phyloP scores from a whole-genome alignment of 1,140 invertebrate genomes.

The Telenomus remus region DNA sequence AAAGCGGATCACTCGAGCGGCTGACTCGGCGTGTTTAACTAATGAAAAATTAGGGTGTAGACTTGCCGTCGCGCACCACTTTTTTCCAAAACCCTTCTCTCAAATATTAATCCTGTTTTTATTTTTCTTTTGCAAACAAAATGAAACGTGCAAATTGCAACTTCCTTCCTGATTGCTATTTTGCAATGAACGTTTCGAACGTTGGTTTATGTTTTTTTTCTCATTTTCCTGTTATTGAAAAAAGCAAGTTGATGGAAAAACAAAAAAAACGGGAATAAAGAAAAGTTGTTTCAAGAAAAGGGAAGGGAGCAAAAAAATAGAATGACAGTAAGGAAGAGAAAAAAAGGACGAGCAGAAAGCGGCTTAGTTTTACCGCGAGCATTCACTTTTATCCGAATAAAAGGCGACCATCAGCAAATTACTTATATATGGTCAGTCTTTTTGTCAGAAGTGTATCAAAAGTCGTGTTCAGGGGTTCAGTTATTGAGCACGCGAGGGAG shows the following conservation, averaged over 20 bases:
- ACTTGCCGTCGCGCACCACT: conserved; percentile 11
- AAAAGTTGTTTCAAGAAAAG: conserved; percentile 10
- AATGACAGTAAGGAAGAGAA: conserved; percentile 15
- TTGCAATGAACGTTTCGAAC: too few species aligned
- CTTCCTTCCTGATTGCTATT: background rate
- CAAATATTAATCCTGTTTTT: conserved; percentile 37
- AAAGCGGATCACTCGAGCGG: conserved; percentile 47
- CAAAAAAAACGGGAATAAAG: background rate
- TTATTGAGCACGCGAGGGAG: conserved; percentile 41
- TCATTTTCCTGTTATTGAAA: too few species aligned
- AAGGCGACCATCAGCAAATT: conserved; percentile 56
- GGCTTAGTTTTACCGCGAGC: conserved; percentile 36
- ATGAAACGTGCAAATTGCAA: conserved; percentile 14
- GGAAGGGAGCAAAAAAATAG: conserved; percentile 15
- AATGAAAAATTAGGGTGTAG: conserved; percentile 52
- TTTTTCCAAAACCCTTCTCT: conserved; percentile 26
- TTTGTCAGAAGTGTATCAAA: conserved; percentile 57
- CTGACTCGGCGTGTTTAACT: conserved; percentile 52
- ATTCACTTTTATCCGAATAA: conserved; percentile 46
- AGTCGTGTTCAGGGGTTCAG: conserved; percentile 52
- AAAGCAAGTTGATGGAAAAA: background rate
- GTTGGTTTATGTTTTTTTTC: too few species aligned
- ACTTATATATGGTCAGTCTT: conserved; percentile 57
- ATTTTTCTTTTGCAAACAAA: conserved; percentile 9
- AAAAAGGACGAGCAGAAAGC: conserved; percentile 22